Base-by-base conservation (phyloP, 2,113 vertebrate species). In the Boleophthalmus pectinirostris region DNA sequence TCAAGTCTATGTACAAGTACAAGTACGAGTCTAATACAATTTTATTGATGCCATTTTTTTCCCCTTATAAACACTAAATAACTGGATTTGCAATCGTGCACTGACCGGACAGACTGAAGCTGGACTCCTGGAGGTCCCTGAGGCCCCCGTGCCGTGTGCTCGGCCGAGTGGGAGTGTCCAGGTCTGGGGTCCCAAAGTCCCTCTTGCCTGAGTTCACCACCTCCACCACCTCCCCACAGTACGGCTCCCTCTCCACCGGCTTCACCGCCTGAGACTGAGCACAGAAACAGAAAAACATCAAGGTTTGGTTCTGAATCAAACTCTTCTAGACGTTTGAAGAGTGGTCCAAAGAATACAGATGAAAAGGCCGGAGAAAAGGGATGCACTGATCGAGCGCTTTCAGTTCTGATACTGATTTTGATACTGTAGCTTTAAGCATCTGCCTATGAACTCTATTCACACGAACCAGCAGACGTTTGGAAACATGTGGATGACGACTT, bases 101-200 rank as follows among this genome's bases (percentile, higher is more conserved):
- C 81, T 78, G 82, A 98, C 97, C 97, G 61, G 97, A 98, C 45
- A 99, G 94, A 88, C 96, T 98, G 93, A 99, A 99, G 92, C 96
- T 93, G 92, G 97, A 99, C 89, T 95, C 97, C 3, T 99, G 97
- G 54, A 98, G 96, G 90, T 99, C 97, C 88, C 97, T 92, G 94
- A 96, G 68, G 83, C 96, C 97, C 35, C 97, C 96, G 0, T 99
- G 97, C 46, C 97, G 93, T 56, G 97, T 99, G 80, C 92, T 92
- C 0, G 96, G 95, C 5, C 96, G 94, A 0, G 94, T 94, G 21
- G 94, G 94, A 1, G 96, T 96, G 87, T 97, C 96, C 58, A 95
- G 92, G 24, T 96, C 93, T 0, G 92, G 85, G 0, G 92, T 92
- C 33, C 94, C 94, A 6, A 85, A 86, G 75, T 99, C 97, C 89